phyloP scores from a whole-genome alignment of 2,888 invertebrate genomes.

The Tenodera sinensis region DNA sequence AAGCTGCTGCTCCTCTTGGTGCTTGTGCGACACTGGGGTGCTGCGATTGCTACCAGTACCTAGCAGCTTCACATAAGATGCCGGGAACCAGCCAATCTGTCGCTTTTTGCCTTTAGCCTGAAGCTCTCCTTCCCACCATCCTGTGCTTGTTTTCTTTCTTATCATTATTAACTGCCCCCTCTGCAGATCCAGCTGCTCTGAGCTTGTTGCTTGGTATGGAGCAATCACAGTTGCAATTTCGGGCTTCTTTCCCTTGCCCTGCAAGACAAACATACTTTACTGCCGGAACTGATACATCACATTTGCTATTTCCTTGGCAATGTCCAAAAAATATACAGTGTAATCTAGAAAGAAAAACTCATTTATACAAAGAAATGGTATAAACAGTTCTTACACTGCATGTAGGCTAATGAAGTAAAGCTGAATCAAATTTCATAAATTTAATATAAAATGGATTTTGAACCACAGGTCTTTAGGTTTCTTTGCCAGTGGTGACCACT shows the following conservation, averaged over 20 bases:
- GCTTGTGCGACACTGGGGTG: conserved; percentile 65
- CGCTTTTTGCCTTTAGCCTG: conserved; percentile 81
- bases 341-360: no score
- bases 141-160: conserved; percentile 93
- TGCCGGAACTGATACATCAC: no score
- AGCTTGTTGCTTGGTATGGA: conserved; percentile 84
- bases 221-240: conserved; percentile 95
- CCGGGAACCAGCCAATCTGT: conserved; percentile 98
- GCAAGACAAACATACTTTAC: conserved; percentile 11
- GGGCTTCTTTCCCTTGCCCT: conserved; percentile 65
- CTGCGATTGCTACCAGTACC: conserved; percentile 67
- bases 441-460: no score
- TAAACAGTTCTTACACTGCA: no score
- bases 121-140: conserved; percentile 99
- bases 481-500: no score
- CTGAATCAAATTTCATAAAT: no score
- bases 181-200: conserved; percentile 85
- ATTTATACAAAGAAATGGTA: no score
- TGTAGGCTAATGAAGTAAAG: no score
- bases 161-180: conserved; percentile 93
- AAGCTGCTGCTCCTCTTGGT: conserved; percentile 9
- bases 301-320: no score
- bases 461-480: no score
- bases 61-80: conserved; percentile 85
- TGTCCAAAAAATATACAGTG: no score